Conservation (phyloP, 2,888 invertebrate genomes). For the Cephus spinipes region DNA sequence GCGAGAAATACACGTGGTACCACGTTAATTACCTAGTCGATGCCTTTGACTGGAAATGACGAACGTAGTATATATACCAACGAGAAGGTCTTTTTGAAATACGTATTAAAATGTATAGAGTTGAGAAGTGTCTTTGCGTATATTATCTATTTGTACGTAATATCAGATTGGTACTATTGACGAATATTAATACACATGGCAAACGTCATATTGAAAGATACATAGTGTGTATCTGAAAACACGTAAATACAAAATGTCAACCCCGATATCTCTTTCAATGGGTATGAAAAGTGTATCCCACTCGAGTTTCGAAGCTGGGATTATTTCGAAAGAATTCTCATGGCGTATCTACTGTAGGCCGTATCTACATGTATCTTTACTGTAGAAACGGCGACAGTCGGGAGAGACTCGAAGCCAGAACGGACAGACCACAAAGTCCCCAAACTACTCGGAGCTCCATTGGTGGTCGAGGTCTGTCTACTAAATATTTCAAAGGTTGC, state of each 20-base stretch:
- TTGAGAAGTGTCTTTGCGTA: not conserved
- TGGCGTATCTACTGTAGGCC: not conserved
- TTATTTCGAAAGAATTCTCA: not conserved
- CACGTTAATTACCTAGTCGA: not conserved
- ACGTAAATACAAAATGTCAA: not conserved
- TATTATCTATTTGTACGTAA: not conserved
- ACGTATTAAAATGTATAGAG: not conserved
- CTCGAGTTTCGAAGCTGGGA: not conserved
- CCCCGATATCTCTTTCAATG: not conserved
- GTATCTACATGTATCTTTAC: not conserved
- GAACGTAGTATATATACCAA: not conserved
- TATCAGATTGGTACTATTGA: not conserved
- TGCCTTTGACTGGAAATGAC: not conserved
- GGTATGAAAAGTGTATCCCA: not conserved
- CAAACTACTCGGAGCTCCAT: conserved; percentile 21
- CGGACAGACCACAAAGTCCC: conserved; percentile 24
- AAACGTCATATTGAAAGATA: not conserved
- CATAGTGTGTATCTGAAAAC: not conserved
- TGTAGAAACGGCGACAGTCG: not conserved
- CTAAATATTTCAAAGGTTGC: conserved; percentile 23
- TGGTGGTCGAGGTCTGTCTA: conserved; percentile 17
- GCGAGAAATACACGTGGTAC: not conserved
- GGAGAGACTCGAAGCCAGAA: conserved; percentile 13
- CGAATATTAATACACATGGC: not conserved
- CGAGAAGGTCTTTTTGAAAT: not conserved